Evolutionary conservation across 2,113 vertebrate genomes (phyloP).

Genomic region (Austrofundulus limnaeus): DNA sequence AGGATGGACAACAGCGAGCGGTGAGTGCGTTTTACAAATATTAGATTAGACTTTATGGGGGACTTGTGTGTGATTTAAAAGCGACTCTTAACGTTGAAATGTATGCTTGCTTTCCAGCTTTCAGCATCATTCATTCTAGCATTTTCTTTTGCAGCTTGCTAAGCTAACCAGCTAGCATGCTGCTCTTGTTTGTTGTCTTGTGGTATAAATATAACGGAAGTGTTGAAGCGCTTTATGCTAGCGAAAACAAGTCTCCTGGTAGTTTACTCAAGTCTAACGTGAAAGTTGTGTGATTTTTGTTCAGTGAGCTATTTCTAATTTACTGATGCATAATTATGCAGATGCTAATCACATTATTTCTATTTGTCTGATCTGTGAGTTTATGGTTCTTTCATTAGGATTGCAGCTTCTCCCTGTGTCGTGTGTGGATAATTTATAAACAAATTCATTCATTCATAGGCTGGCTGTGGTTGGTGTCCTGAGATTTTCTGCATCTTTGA

Average conservation of each 20-base stretch:
- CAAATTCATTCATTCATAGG: background rate
- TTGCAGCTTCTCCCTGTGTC: background rate
- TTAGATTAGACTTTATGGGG: rapidly evolving
- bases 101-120: background rate
- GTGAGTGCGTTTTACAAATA: slow-evolving; percentile 30
- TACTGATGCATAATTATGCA: background rate
- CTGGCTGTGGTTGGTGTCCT: too few species aligned
- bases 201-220: background rate
- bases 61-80: background rate
- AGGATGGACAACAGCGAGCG: slow-evolving; percentile 62
- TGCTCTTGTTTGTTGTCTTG: background rate
- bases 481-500: background rate
- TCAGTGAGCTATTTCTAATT: background rate
- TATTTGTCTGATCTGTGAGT: background rate
- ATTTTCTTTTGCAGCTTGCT: slow-evolving; percentile 24
- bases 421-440: background rate
- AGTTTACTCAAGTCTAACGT: background rate
- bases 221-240: background rate
- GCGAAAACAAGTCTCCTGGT: background rate
- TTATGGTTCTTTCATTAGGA: background rate
- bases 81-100: background rate
- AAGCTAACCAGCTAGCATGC: slow-evolving; percentile 53
- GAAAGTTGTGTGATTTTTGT: background rate
- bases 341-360: background rate
- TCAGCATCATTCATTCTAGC: background rate